Evolutionary conservation across 2,797 vertebrate species (phyloP), one percentile per base, ranked within the genome.

Genomic region (Mormyrops attenuatus): DNA sequence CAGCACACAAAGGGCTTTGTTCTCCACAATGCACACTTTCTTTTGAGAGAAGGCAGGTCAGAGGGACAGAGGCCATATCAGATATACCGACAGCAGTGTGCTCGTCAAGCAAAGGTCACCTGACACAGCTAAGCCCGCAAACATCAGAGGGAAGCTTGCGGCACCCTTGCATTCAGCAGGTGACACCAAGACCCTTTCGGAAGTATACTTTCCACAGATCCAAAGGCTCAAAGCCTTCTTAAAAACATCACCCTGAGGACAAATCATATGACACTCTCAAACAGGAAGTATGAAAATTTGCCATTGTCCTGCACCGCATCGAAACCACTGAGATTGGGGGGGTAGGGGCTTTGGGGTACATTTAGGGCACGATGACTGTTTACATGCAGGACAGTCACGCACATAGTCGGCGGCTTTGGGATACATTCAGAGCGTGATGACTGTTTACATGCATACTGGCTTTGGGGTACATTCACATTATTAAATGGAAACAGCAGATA

Each of bases 271-370:
- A 96, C 95, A 96, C 96, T 92, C 89, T 92, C 89, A 89, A 94
- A 95, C 95, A 96, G 95, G 96, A 97, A 96, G 95, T 96, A 95
- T 95, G 94, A 93, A 96, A 96, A 96, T 94, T 94, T 93, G 91
- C 93, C 90, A 94, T 96, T 97, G 96, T 97, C 93, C 93, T 91
- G 90, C 90, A 5, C 85, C 93, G 94, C 95, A 96, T 95, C 95
- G 95, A 95, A 95, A 95, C 94, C 93, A 92, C 90, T 91, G 55
- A 55, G 80, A 88, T 60, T 87, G 4, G 57, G 41, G 52, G 26
- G 50, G 26, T 0, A 7, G 82, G 38, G 49, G 26, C 66, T 47
- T 34, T 41, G 60, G 17, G 88, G 52, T 85, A 69, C 20, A 11
- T 41, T 53, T 66, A 89, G 86, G 44, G 15, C 34, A 5, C 0